A percentile compares a stretch with the other conserved stretches of the same genome.
Conservation (phyloP, 1,140 invertebrate genomes). For the Polypedilum vanderplanki region DNA sequence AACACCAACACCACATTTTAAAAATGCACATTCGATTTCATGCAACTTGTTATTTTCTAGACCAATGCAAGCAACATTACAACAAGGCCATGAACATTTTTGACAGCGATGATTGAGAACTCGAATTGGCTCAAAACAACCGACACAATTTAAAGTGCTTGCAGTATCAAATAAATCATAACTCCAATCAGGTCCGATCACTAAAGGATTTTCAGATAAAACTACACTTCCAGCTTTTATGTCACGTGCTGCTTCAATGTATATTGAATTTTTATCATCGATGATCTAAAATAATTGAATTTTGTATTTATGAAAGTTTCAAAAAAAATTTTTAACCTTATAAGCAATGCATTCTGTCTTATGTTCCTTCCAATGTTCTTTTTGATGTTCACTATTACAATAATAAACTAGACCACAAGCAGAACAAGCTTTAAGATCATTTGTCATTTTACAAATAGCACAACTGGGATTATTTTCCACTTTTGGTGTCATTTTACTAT, state of each 20-base stretch:
- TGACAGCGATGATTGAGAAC: conserved; percentile 3
- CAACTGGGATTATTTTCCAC: conserved; percentile 39
- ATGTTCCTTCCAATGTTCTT: conserved; percentile 60
- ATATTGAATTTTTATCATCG: conserved; percentile 49
- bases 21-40: conserved; percentile 58
- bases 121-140: conserved; percentile 50
- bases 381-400: conserved; percentile 59
- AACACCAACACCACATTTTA: conserved; percentile 49
- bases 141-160: conserved; percentile 47
- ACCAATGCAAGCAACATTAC: conserved; percentile 53
- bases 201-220: conserved; percentile 58
- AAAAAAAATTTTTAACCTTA: conserved; percentile 41
- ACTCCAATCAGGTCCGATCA: conserved; percentile 59
- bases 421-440: conserved; percentile 52
- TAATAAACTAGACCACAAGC: conserved; percentile 59
- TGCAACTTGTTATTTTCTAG: conserved; percentile 56
- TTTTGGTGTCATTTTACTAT: background rate
- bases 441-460: conserved; percentile 49
- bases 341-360: conserved; percentile 55
- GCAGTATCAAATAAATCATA: conserved; percentile 41
- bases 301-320: background rate
- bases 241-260: conserved; percentile 59
- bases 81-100: conserved; percentile 65
- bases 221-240: conserved; percentile 59
- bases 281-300: conserved; percentile 24